A percentile compares a stretch with the other conserved stretches of the same genome.
These are phyloP conservation scores for Holcopasites calliopsidis DNA, from an alignment of 1,140 invertebrate species.

Conservation along the genomic window DNA sequence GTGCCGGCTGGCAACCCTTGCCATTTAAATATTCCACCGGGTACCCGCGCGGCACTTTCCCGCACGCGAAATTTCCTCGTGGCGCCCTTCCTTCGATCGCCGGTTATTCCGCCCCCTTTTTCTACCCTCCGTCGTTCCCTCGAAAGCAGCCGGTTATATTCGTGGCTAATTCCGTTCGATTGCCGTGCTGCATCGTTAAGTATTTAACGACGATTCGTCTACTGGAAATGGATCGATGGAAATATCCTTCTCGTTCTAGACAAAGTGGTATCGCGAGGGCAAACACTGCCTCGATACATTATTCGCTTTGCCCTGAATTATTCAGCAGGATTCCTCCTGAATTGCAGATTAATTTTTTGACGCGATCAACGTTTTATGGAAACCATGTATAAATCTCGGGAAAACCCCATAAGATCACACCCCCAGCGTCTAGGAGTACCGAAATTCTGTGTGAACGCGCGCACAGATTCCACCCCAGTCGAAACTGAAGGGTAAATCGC, in stretches of 20 bases:
- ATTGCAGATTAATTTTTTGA: too few relatives aligned
- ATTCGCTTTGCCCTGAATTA: neutral
- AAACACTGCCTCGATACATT: neutral
- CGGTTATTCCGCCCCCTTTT: constrained; percentile 28
- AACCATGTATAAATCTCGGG: too few relatives aligned
- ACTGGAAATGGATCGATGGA: constrained; percentile 6
- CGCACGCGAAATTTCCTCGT: constrained; percentile 62
- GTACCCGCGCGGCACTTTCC: constrained; percentile 55
- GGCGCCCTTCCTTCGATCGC: constrained; percentile 28
- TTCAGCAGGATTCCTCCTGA: too few relatives aligned
- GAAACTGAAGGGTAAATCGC: neutral
- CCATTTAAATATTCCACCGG: constrained; percentile 61
- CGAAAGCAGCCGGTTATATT: constrained; percentile 30
- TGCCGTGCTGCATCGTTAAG: constrained; percentile 47
- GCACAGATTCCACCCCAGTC: neutral
- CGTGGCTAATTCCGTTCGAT: constrained; percentile 40
- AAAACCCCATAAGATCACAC: neutral
- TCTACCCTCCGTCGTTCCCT: constrained; percentile 27
- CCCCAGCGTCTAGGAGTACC: neutral
- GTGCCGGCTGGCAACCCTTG: constrained; percentile 60
- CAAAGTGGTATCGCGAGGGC: neutral
- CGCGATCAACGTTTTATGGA: too few relatives aligned
- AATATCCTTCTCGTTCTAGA: neutral
- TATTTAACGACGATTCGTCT: constrained; percentile 55
- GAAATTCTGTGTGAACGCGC: constrained; percentile 7